phyloP scores from a whole-genome alignment of 2,797 vertebrate genomes.

The Pygocentrus nattereri region DNA sequence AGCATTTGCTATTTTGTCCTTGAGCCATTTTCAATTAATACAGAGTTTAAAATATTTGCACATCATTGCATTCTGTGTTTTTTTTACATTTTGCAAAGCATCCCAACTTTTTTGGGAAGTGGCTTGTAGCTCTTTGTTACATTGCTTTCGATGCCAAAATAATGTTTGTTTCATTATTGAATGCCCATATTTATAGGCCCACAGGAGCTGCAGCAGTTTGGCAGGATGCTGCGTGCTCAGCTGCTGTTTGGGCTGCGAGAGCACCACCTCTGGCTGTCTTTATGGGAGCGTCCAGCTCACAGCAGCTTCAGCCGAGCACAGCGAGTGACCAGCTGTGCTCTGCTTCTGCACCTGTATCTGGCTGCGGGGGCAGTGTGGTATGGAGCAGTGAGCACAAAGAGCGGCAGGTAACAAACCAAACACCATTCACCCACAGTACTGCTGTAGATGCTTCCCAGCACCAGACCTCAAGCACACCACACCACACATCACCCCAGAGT shows the following conservation, averaged over 20 bases:
- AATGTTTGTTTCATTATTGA: too few relatives aligned
- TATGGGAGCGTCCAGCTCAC: conserved; percentile 79
- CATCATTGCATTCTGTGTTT: too few relatives aligned
- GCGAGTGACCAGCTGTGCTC: conserved; percentile 78
- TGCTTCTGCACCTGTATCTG: conserved; percentile 80
- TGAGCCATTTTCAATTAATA: too few relatives aligned
- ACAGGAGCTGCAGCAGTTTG: conserved; percentile 76
- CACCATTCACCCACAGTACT: background rate
- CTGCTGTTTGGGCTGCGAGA: conserved; percentile 78
- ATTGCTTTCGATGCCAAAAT: background rate
- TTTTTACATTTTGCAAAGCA: too few relatives aligned
- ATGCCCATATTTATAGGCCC: conserved; percentile 71
- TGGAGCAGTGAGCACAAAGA: conserved; percentile 72
- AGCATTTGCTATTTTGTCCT: too few relatives aligned
- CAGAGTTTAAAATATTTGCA: too few relatives aligned
- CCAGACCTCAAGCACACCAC: background rate
- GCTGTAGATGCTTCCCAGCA: background rate
- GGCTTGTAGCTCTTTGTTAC: too few relatives aligned
- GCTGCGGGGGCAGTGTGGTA: conserved; percentile 80
- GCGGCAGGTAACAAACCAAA: conserved; percentile 68
- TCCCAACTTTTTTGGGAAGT: too few relatives aligned
- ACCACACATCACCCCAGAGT: background rate
- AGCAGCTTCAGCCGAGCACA: conserved; percentile 81
- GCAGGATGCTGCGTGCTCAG: conserved; percentile 77
- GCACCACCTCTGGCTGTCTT: conserved; percentile 82